phyloP scores from a whole-genome alignment of 2,113 vertebrate species.

The Platichthys stellatus region DNA sequence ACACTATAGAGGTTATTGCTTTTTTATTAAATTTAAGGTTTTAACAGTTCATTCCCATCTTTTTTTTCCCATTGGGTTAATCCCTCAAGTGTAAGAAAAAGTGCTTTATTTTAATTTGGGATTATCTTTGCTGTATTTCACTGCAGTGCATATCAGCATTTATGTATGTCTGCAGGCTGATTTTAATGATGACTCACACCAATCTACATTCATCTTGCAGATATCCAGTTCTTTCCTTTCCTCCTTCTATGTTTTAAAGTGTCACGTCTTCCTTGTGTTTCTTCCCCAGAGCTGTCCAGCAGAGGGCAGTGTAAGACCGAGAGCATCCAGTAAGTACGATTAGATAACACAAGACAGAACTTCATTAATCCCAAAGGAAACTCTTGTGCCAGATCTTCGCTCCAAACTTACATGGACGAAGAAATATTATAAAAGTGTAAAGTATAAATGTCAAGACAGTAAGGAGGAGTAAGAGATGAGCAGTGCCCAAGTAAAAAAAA shows the following conservation, averaged over 20 bases:
- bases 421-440: background rate
- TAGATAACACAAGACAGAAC: background rate
- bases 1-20: background rate
- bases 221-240: background rate
- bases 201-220: background rate
- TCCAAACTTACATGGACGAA: background rate
- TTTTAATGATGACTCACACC: background rate
- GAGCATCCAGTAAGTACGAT: slow-evolving; percentile 71
- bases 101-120: too few species aligned
- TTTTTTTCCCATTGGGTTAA: background rate
- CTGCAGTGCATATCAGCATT: too few species aligned
- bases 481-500: background rate
- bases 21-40: background rate
- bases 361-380: background rate
- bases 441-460: background rate
- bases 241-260: background rate
- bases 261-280: slow-evolving; percentile 26
- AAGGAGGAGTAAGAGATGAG: background rate
- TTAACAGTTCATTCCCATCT: background rate
- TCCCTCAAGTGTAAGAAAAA: background rate
- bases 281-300: slow-evolving; percentile 77
- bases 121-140: too few species aligned
- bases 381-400: background rate
- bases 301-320: slow-evolving; percentile 75
- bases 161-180: background rate